Base-by-base conservation (phyloP, 1,140 invertebrate genomes). In the Lasioglossum albipes region DNA sequence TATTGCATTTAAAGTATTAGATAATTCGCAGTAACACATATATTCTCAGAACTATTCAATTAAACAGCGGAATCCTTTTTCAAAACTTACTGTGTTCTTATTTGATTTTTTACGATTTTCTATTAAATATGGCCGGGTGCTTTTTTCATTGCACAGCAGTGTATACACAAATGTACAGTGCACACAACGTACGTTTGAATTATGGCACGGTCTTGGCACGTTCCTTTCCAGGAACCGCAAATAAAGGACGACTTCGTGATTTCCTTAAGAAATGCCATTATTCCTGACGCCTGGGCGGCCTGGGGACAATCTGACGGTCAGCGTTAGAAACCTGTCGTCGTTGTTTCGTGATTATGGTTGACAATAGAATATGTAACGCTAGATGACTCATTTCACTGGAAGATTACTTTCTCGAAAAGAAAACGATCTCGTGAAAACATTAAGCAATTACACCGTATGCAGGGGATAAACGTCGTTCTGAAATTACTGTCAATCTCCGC, bases 181-280 rank as follows among this genome's bases (percentile, higher is more conserved):
- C 36, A 52, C 59, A 69, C 12, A 49, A 18, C 64, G 36, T 62
- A 6, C 65, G 45, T 79, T 73, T 73, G 61, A 73, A 54, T 45
- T 66, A 27, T 27, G 27, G 27, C 41, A 22, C n/a, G 7, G 12
- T 10, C 16, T 31, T 0, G 9, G 2, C 18, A 16, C 9, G 57
- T 77, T 73, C 6, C 4, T 66, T 27, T 27, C n/a, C 18, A 12
- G 20, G 22, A 75, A 75, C 18, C 62, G 42, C 73, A 75, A 75
- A 75, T 75, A 66, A 7, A 66, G 22, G n/a, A 70, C 27, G 36
- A 54, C 41, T 27, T 22, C 6, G 12, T 16, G 49, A 41, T 20
- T 41, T 54, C n/a, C 18, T 2, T 22, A n/a, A n/a, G n/a, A 5
- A 68, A 42, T 31, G 6, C 16, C 12, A 61, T 36, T 31, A 76